Evolutionary conservation across 2,113 vertebrate species (phyloP), one percentile per base, ranked within the genome.

Genomic region (Hipposideros armiger): DNA sequence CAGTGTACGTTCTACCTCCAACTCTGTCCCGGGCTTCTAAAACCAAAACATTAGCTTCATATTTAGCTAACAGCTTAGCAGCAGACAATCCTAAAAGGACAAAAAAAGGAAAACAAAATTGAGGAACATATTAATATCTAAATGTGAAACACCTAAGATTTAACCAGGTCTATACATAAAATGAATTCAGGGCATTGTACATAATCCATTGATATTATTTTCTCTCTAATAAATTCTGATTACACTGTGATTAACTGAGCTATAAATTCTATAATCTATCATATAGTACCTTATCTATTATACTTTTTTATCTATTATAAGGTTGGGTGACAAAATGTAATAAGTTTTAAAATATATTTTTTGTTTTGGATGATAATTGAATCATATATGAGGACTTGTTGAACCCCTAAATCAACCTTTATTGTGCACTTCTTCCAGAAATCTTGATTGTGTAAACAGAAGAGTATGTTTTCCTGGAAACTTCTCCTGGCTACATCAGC

Each of bases 11-110:
- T 97, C 99, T 98, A 96, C 99, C 99, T 90, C 99, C 99, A 93
- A 99, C 99, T 97, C 99, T 98, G 95, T 99, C 86, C 62, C 98
- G 98, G 19, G 99, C 99, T 91, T 99, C 99, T 64, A 99, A 98
- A 76, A 99, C 99, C 93, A 99, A 96, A 96, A 99, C 98, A 0
- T 22, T 98, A 95, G 98, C 50, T 40, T 98, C 98, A 97, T 98
- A 96, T 93, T 99, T 98, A 56, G 91, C 96, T 20, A 99, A 97
- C 83, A 99, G 96, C 58, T 99, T 99, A 94, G 99, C 99, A 7
- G 99, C 99, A 0, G 98, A 98, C 94, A 99, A 97, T 87, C 99
- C 99, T 99, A 95, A 8, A 82, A 81, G 70, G 52, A 97, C 92
- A 88, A 15, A 24, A 60, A 17, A 81, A 73, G 69, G 50, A 97